Base-by-base conservation (phyloP, 2,113 vertebrate genomes). In the Percina caprodes region DNA sequence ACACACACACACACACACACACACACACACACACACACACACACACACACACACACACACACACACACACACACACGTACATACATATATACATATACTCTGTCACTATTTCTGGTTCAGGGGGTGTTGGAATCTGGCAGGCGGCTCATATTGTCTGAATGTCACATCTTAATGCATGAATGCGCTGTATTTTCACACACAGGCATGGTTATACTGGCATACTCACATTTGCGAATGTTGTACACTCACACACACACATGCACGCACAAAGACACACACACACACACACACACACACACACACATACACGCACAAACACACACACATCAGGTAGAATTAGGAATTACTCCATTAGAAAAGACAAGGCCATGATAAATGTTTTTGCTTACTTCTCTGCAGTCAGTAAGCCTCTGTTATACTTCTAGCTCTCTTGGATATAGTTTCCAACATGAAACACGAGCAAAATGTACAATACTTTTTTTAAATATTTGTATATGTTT, bases 131-230 rank as follows among this genome's bases (percentile, higher is more conserved):
- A 77, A 65, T 80, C 60, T 86, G 72, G 63, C 79, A 74, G 55
- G 63, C 24, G 4, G 51, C 69, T 88, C 68, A 79, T 73, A 72
- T 62, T 79, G 59, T 86, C 66, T 89, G 72, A 86, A 82, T 91
- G 88, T 85, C 84, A 80, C 80, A 84, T 90, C 79, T 79, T 87
- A 81, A 85, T 86, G 82, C 77, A 83, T 79, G 86, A 79, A 77
- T 69, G 72, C 19, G 2, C 56, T 62, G 33, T 80, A 83, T 83
- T 83, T 77, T 74, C 68, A 76, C 68, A 77, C 69, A n/a, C 46
- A 23, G 15, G 23, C 30, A 61, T 66, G 73, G 55, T 26, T 59
- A 80, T 59, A 54, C 30, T 48, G 69, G 55, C 33, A 61, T 26
- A 12, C 5, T 21, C 46, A 63, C 18, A 74, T 70, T 71, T 59